Percentiles rank a stretch among this genome's conserved stretches.
Evolutionary conservation across 2,113 vertebrate species (phyloP).

Genomic region (Accipiter cooperii): DNA sequence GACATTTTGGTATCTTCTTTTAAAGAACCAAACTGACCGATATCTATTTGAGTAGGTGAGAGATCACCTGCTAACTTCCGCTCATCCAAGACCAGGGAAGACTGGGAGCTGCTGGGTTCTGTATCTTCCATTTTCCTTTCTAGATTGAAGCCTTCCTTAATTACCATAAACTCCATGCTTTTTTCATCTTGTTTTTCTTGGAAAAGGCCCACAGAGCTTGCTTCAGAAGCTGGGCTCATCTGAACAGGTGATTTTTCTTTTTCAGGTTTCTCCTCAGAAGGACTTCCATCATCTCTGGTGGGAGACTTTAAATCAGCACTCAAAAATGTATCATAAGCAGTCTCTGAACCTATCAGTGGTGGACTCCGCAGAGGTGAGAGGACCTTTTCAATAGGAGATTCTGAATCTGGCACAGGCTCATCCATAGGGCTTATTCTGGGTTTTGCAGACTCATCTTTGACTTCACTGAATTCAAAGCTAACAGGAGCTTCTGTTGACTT

Average conservation of each 20-base stretch:
- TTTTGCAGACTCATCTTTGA: slow-evolving; percentile 79
- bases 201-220: slow-evolving; percentile 56
- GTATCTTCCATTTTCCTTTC: slow-evolving; percentile 64
- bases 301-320: slow-evolving; percentile 63
- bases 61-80: slow-evolving; percentile 71
- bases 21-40: slow-evolving; percentile 75
- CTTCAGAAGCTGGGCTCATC: slow-evolving; percentile 69
- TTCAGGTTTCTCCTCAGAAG: slow-evolving; percentile 54
- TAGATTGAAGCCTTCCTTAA: slow-evolving; percentile 61
- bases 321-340: slow-evolving; percentile 71
- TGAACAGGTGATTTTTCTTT: slow-evolving; percentile 66
- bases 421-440: slow-evolving; percentile 83
- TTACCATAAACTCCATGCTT: slow-evolving; percentile 61
- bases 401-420: slow-evolving; percentile 79
- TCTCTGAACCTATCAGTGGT: slow-evolving; percentile 72
- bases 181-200: slow-evolving; percentile 72
- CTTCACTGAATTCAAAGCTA: slow-evolving; percentile 82
- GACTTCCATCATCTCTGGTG: slow-evolving; percentile 43
- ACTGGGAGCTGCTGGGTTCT: slow-evolving; percentile 60
- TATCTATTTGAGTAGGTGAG: slow-evolving; percentile 79
- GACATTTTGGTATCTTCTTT: slow-evolving; percentile 99
- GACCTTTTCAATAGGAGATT: slow-evolving; percentile 78
- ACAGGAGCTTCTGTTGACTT: slow-evolving; percentile 53
- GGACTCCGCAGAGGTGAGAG: slow-evolving; percentile 78
- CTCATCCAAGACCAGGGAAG: slow-evolving; percentile 69